Percentiles rank a stretch among this genome's conserved stretches.
These are phyloP conservation scores for Loris lydekkerianus DNA, from an alignment of 2,797 vertebrate species.

Conservation along the genomic window DNA sequence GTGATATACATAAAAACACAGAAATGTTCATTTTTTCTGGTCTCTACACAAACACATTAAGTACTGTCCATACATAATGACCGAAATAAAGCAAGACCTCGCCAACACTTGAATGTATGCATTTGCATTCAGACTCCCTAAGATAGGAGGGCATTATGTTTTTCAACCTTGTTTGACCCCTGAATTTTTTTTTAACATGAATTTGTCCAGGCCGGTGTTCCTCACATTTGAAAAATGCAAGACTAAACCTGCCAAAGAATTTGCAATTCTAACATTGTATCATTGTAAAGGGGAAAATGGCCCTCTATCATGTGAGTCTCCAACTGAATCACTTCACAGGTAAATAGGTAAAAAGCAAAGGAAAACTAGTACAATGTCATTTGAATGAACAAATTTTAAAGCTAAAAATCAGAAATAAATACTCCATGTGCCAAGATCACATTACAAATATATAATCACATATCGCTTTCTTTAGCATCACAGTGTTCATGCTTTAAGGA, in stretches of 20 bases:
- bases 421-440: not conserved
- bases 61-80: not conserved
- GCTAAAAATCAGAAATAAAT: slow-evolving; percentile 8
- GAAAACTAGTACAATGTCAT: not conserved
- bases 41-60: not conserved
- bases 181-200: slow-evolving; percentile 45
- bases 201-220: not conserved
- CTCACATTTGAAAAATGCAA: not conserved
- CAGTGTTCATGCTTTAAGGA: not conserved
- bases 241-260: not conserved
- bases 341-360: not conserved
- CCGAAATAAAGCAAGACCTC: slow-evolving; percentile 1
- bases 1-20: not conserved
- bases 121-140: not conserved
- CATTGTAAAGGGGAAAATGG: not conserved
- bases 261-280: slow-evolving; percentile 1
- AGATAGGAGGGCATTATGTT: not conserved
- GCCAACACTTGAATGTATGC: not conserved
- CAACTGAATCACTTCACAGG: not conserved
- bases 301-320: not conserved
- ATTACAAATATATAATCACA: not conserved
- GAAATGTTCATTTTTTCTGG: not conserved
- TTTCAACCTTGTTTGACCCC: slow-evolving; percentile 1
- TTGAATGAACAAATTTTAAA: not conserved
- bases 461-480: not conserved